phyloP scores from a whole-genome alignment of 1,140 invertebrate genomes.

The Hestina assimilis region DNA sequence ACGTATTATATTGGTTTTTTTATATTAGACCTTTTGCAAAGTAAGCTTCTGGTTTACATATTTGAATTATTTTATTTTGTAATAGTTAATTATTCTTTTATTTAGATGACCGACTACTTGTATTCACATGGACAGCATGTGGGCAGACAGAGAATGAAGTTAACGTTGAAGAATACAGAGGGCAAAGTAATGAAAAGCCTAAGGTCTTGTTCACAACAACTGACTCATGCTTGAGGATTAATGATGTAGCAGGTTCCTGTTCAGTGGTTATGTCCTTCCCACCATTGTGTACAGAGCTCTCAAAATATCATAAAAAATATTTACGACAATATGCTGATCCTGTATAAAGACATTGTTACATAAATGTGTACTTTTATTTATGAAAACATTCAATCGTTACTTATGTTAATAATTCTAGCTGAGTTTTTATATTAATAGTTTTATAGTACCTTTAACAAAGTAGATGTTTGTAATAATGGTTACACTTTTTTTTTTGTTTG shows the following conservation, averaged over 20 bases:
- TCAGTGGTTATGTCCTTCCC: slow-evolving; percentile 42
- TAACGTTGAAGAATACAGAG: slow-evolving; percentile 49
- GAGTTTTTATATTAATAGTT: neutral
- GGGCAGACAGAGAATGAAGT: slow-evolving; percentile 34
- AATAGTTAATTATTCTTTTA: slow-evolving; percentile 12
- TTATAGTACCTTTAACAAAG: neutral
- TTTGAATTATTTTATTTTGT: no score
- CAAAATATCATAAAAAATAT: slow-evolving; percentile 42
- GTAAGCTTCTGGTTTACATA: no score
- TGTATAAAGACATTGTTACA: neutral
- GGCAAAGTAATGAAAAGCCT: slow-evolving; percentile 26
- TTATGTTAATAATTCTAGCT: no score
- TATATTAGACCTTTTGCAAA: no score
- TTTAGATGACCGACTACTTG: slow-evolving; percentile 46
- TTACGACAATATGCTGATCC: slow-evolving; percentile 21
- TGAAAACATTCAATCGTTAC: no score
- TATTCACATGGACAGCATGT: slow-evolving; percentile 48
- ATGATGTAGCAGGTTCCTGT: slow-evolving; percentile 53
- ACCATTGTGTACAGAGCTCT: slow-evolving; percentile 33
- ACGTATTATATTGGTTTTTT: no score
- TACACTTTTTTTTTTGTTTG: no score
- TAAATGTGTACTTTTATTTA: no score
- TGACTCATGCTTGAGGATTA: slow-evolving; percentile 35
- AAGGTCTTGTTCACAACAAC: slow-evolving; percentile 36
- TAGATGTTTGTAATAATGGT: no score